Percentiles rank a stretch among this genome's conserved stretches.
Conservation (phyloP, 2,113 vertebrate species). For the Sapayoa aenigma region DNA sequence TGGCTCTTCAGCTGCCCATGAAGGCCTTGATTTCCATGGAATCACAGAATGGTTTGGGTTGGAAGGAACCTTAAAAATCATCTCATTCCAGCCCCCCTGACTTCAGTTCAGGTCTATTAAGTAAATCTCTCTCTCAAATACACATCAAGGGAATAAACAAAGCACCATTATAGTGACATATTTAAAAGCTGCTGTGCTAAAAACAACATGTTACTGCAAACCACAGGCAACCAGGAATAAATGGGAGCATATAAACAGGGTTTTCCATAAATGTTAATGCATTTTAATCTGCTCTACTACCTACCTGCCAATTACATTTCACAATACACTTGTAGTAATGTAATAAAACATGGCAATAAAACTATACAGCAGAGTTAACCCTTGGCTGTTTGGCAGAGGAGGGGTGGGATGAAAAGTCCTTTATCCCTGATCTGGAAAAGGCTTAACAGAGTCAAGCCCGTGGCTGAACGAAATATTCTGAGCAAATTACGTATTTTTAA, state of each 20-base stretch:
- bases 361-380: not conserved
- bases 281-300: not conserved
- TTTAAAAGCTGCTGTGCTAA: not conserved
- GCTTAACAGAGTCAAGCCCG: not conserved
- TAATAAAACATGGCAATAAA: not conserved
- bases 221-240: not conserved
- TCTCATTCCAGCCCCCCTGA: too few relatives aligned
- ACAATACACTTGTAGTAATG: not conserved
- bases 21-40: not conserved
- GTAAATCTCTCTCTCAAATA: not conserved
- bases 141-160: not conserved
- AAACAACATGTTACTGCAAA: not conserved
- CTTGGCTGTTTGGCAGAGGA: not conserved
- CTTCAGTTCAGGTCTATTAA: not conserved
- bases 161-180: not conserved
- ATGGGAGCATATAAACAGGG: not conserved
- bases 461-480: not conserved
- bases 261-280: not conserved
- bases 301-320: slow-evolving; percentile 7
- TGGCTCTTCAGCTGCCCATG: not conserved
- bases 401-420: not conserved
- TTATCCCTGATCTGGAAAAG: not conserved
- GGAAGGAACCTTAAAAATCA: not conserved
- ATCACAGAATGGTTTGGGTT: not conserved
- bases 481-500: not conserved